Evolutionary conservation across 2,888 invertebrate genomes (phyloP).

Genomic region (Trachelus iudaicus): DNA sequence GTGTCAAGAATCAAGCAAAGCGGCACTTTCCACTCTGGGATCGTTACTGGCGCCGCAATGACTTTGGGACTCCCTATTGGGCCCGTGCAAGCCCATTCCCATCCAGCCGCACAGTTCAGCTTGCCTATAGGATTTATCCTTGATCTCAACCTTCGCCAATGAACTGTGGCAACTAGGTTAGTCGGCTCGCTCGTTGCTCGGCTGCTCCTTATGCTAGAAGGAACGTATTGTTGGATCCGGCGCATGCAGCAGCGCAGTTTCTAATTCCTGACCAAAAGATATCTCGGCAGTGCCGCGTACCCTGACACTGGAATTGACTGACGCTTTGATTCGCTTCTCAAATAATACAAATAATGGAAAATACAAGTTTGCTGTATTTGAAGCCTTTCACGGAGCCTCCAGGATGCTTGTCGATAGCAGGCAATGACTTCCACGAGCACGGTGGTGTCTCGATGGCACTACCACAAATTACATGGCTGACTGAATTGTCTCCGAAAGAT

Average conservation of each 20-base stretch:
- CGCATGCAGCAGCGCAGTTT: neutral
- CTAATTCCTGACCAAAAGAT: neutral
- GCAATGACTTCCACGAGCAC: neutral
- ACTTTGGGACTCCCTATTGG: neutral
- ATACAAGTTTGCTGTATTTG: too few species aligned
- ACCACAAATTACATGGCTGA: neutral
- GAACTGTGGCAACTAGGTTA: neutral
- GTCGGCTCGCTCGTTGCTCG: neutral
- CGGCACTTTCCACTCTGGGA: neutral
- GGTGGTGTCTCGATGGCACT: neutral
- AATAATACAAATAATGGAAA: too few species aligned
- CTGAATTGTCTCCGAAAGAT: neutral
- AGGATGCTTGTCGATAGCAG: neutral
- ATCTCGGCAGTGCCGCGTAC: neutral
- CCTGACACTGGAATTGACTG: neutral
- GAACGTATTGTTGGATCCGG: neutral
- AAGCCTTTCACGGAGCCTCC: neutral
- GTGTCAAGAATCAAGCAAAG: neutral
- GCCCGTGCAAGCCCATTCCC: neutral
- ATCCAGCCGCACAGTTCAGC: neutral
- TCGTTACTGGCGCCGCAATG: neutral
- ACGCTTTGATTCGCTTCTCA: neutral
- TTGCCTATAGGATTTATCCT: neutral
- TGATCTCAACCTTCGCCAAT: neutral
- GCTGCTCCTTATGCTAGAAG: neutral